These are phyloP conservation scores for Platysternon megacephalum DNA, from an alignment of 2,113 vertebrate species.

Conservation along the genomic window DNA sequence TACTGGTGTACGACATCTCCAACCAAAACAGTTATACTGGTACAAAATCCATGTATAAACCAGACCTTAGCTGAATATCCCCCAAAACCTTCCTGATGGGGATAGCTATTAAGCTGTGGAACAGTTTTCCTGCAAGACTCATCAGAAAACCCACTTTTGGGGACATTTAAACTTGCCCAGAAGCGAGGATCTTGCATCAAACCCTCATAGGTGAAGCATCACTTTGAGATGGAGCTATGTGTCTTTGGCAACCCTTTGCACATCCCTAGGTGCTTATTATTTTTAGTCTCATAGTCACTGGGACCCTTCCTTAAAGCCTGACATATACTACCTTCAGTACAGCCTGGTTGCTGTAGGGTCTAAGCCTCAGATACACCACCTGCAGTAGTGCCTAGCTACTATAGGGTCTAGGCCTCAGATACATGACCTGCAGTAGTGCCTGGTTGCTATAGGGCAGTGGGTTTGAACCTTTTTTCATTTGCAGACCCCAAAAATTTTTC, in stretches of 20 bases:
- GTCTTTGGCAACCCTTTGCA: not conserved
- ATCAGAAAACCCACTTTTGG: not conserved
- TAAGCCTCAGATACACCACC: not conserved
- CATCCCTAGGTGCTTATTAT: not conserved
- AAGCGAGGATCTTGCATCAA: not conserved
- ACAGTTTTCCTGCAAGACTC: not conserved
- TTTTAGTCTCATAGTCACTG: not conserved
- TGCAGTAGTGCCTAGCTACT: not conserved
- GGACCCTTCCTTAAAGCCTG: not conserved
- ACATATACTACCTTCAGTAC: not conserved
- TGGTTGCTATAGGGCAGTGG: not conserved
- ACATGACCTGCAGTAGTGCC: no score
- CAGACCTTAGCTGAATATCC: not conserved
- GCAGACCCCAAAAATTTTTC: not conserved
- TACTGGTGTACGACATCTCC: not conserved
- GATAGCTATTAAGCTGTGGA: not conserved
- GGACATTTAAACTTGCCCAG: not conserved
- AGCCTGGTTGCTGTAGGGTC: not conserved
- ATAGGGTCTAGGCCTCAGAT: no score
- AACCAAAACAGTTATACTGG: not conserved
- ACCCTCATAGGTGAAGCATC: not conserved
- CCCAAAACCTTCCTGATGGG: not conserved
- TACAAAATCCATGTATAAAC: not conserved
- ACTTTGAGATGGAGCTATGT: not conserved
- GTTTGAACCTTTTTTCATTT: not conserved